phyloP scores from a whole-genome alignment of 35 echinoderm and acorn worm species.

The Heliocidaris tuberculata region DNA sequence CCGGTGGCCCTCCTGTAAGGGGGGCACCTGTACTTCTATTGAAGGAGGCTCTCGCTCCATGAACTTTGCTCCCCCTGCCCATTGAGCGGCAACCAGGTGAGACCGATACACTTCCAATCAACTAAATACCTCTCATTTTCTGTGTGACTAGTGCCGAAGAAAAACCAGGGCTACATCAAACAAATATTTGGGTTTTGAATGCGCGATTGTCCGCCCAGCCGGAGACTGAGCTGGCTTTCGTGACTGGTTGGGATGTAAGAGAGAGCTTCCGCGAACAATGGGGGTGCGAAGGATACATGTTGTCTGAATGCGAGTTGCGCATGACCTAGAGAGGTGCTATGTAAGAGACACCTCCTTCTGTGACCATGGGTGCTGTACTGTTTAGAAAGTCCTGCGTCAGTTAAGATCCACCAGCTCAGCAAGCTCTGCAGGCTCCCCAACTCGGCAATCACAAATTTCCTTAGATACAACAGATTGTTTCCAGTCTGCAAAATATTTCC shows the following conservation, averaged over 20 bases:
- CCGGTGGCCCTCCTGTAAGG: constrained; percentile 13
- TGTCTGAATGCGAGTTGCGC: not conserved
- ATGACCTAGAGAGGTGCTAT: constrained; percentile 18
- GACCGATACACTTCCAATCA: constrained; percentile 42
- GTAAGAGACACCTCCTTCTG: not conserved
- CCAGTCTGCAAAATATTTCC: too few relatives aligned
- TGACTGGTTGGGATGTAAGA: not conserved
- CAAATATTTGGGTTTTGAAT: constrained; percentile 45
- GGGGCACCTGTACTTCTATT: constrained; percentile 14
- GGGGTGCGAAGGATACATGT: constrained; percentile 32
- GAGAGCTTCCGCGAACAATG: not conserved
- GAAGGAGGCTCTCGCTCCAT: not conserved
- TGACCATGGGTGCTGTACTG: not conserved
- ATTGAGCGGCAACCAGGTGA: constrained; percentile 28
- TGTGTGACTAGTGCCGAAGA: constrained; percentile 46
- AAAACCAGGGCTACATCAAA: constrained; percentile 41
- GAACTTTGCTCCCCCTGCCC: constrained; percentile 23
- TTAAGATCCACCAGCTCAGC: not conserved
- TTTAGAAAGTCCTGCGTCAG: not conserved
- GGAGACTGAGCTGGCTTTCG: not conserved
- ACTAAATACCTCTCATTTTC: constrained; percentile 46
- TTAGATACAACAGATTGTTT: too few relatives aligned
- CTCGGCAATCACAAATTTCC: too few relatives aligned
- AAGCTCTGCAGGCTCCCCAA: not conserved
- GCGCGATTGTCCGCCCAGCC: not conserved